These are phyloP conservation scores for Melanotaenia duboulayi DNA, from an alignment of 2,113 vertebrate genomes.

Conservation along the genomic window DNA sequence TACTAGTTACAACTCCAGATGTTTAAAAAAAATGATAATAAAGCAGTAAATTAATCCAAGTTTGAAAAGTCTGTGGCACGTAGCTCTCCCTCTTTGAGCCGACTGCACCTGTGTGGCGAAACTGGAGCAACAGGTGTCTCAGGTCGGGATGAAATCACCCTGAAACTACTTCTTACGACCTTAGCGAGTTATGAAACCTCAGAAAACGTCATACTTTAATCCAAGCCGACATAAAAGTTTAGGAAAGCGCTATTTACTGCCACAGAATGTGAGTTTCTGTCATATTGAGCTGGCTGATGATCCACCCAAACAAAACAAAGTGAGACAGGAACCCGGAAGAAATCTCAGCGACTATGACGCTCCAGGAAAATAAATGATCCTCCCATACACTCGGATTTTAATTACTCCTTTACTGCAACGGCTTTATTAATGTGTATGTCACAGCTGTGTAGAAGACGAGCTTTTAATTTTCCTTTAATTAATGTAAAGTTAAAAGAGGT, in stretches of 20 bases:
- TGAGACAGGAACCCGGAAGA: slow-evolving; percentile 71
- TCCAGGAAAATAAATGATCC: slow-evolving; percentile 52
- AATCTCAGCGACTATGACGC: slow-evolving; percentile 37
- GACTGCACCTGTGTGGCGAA: slow-evolving; percentile 58
- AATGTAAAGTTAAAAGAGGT: too few species aligned
- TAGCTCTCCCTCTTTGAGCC: neutral
- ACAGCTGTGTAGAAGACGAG: too few species aligned
- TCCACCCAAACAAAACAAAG: slow-evolving; percentile 65
- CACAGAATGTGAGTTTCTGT: slow-evolving; percentile 7
- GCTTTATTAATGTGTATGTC: neutral
- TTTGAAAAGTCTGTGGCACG: neutral
- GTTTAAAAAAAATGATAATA: neutral
- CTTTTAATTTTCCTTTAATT: too few species aligned
- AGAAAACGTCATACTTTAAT: neutral
- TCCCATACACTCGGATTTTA: neutral
- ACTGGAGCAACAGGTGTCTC: slow-evolving; percentile 80
- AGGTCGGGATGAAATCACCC: slow-evolving; percentile 49
- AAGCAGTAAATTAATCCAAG: neutral
- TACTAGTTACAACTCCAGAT: slow-evolving; percentile 47
- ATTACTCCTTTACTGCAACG: neutral
- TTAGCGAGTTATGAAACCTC: neutral
- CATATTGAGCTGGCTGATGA: slow-evolving; percentile 17
- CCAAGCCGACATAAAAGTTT: neutral
- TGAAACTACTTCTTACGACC: neutral
- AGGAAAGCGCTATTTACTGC: neutral